Evolutionary conservation across 2,113 vertebrate species (phyloP).

Genomic region (Pseudorectes ferrugineus): DNA sequence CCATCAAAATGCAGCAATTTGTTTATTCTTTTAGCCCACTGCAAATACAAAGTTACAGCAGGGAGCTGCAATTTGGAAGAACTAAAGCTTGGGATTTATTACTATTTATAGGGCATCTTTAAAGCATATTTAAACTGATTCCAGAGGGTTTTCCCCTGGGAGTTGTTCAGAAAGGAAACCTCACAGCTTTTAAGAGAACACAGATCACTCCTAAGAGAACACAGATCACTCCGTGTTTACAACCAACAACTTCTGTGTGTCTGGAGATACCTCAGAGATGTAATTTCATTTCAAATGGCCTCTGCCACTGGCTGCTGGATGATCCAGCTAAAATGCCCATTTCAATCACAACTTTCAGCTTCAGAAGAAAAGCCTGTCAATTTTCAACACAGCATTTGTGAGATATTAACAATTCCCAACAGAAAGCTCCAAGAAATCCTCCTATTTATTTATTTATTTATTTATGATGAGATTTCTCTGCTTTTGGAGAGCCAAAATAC

Average conservation of each 20-base stretch:
- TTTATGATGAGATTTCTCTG: not conserved
- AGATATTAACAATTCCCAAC: not conserved
- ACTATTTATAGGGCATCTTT: not conserved
- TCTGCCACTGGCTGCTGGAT: not conserved
- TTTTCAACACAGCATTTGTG: not conserved
- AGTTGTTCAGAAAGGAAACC: not conserved
- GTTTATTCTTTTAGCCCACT: not conserved
- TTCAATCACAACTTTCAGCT: not conserved
- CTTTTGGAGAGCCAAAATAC: not conserved
- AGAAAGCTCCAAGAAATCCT: not conserved
- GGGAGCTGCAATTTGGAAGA: not conserved
- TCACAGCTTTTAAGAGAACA: not conserved
- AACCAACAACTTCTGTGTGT: not conserved
- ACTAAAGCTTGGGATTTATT: not conserved
- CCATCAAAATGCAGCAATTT: not conserved
- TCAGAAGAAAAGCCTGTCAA: not conserved
- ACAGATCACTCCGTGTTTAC: not conserved
- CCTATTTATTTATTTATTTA: not conserved
- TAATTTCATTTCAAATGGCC: not conserved
- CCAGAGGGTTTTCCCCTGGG: not conserved
- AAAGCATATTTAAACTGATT: not conserved
- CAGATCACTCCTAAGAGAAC: not conserved
- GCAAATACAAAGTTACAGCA: not conserved
- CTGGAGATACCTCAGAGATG: not conserved
- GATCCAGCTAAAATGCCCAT: not conserved